Conservation (phyloP, 30 jellyfish, hydroid and myxozoan genomes). For the Turritopsis dohrnii region DNA sequence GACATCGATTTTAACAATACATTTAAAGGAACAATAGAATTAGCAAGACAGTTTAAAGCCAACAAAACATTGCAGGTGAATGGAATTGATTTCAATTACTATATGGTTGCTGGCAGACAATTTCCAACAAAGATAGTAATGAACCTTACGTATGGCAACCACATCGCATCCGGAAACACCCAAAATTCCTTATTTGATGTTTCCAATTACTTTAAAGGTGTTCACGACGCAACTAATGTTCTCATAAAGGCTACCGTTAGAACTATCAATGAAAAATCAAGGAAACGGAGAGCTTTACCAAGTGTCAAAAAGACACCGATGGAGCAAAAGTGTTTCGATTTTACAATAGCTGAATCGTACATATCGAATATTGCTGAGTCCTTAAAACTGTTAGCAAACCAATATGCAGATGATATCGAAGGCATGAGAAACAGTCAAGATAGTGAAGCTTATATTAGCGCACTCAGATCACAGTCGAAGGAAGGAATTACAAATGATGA, state of each 20-base stretch:
- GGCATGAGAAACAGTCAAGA: slow-evolving; percentile 14
- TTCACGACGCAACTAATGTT: slow-evolving; percentile 30
- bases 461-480: background rate
- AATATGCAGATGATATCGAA: background rate
- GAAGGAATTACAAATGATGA: background rate
- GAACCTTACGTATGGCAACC: slow-evolving; percentile 15
- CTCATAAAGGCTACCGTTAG: slow-evolving; percentile 5
- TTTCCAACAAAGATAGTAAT: slow-evolving; percentile 33
- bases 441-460: slow-evolving; percentile 4
- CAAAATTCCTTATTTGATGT: slow-evolving; percentile 20
- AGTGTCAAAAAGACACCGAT: background rate
- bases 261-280: slow-evolving; percentile 9
- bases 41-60: background rate
- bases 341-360: slow-evolving; percentile 11
- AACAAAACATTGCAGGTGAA: background rate
- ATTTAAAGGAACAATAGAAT: background rate
- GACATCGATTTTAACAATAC: background rate
- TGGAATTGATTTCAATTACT: slow-evolving; percentile 24
- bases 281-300: slow-evolving; percentile 32
- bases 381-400: background rate
- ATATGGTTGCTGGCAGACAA: slow-evolving; percentile 1
- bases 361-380: slow-evolving; percentile 16
- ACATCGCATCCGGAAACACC: slow-evolving; percentile 11
- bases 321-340: slow-evolving; percentile 13
- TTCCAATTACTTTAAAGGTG: slow-evolving; percentile 20